A percentile compares a stretch with the other conserved stretches of the same genome.
Conservation (phyloP, 2,113 vertebrate genomes). For the Amphiprion ocellaris region DNA sequence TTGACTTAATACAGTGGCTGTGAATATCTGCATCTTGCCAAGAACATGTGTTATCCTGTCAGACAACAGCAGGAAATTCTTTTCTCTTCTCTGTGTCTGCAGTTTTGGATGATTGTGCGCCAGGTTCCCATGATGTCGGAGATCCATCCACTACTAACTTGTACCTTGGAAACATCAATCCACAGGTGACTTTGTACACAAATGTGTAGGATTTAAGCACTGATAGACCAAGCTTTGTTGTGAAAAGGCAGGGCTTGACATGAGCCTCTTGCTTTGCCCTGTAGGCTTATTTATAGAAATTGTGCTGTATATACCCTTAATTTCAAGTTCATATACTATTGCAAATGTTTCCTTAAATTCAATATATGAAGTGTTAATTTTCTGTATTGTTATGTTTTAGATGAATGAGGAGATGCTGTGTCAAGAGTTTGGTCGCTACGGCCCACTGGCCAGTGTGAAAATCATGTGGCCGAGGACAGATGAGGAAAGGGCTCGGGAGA, state of each 20-base stretch:
- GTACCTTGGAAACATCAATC: slow-evolving; percentile 99
- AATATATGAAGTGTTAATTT: neutral
- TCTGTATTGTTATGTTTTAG: slow-evolving; percentile 70
- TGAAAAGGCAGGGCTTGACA: neutral
- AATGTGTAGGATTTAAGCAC: neutral
- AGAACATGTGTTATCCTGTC: slow-evolving; percentile 41
- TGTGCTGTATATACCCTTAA: neutral
- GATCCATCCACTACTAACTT: slow-evolving; percentile 99
- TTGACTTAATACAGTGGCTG: slow-evolving; percentile 77
- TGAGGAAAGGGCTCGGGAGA: slow-evolving; percentile 97
- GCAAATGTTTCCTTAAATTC: neutral
- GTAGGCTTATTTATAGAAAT: neutral
- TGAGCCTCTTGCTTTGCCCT: neutral
- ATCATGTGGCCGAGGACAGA: slow-evolving; percentile 99
- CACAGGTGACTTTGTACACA: slow-evolving; percentile 87
- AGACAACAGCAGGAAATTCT: slow-evolving; percentile 72
- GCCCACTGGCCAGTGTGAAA: slow-evolving; percentile 98
- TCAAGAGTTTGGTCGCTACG: slow-evolving; percentile 98
- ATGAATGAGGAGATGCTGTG: slow-evolving; percentile 99
- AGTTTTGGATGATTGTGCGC: slow-evolving; percentile 98
- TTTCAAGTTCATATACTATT: neutral
- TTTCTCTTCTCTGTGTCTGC: slow-evolving; percentile 67
- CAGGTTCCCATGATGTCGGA: slow-evolving; percentile 97
- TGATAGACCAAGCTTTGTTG: neutral
- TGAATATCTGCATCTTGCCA: slow-evolving; percentile 72